phyloP scores from a whole-genome alignment of 2,113 vertebrate species.

The Nothobranchius kuhntae region DNA sequence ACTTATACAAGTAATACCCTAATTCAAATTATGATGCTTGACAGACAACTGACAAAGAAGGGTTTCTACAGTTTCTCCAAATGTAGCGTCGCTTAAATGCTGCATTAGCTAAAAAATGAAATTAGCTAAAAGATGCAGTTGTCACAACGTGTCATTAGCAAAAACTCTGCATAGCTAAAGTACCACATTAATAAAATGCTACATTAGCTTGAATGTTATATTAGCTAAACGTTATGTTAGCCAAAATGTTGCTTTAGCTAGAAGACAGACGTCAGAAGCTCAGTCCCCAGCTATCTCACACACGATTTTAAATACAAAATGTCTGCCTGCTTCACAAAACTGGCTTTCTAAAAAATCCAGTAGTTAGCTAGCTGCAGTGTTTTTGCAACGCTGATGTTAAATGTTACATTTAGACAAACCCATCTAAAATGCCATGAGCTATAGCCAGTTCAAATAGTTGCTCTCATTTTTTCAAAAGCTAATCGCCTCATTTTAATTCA shows the following conservation, averaged over 20 bases:
- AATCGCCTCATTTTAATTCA: conserved; percentile 14
- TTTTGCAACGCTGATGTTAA: conserved; percentile 33
- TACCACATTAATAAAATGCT: no score
- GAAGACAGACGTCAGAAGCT: no score
- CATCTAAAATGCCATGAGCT: not conserved
- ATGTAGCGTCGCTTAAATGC: not conserved
- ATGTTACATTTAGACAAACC: conserved; percentile 18
- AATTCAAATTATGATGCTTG: not conserved
- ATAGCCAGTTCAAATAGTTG: not conserved
- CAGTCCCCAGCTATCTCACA: no score
- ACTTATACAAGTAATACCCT: conserved; percentile 1
- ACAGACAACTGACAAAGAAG: not conserved
- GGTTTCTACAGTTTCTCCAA: conserved; percentile 15
- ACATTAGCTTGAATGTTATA: no score
- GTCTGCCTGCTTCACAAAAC: not conserved
- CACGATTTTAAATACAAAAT: no score
- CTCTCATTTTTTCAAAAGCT: conserved; percentile 27
- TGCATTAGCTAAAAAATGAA: not conserved
- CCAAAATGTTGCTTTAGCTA: no score
- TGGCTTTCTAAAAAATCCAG: conserved; percentile 9
- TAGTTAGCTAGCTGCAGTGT: conserved; percentile 4
- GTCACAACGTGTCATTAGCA: no score
- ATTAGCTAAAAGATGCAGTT: no score
- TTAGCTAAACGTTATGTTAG: no score
- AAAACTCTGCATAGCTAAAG: no score